Evolutionary conservation across 2,113 vertebrate genomes (phyloP).

Genomic region (Terrapene triunguis): DNA sequence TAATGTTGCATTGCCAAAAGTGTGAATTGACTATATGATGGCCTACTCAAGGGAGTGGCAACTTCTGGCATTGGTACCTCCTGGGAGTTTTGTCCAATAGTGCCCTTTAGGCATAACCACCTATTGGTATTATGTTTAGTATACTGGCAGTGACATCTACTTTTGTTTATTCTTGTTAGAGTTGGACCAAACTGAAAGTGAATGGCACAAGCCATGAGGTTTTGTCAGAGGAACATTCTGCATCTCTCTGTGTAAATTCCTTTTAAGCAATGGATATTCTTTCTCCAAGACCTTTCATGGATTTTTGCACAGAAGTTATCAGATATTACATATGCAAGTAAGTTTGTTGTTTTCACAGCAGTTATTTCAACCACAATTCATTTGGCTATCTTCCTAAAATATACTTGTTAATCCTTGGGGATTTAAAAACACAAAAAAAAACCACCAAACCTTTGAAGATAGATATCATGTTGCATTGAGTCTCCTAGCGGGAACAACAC

Average conservation of each 20-base stretch:
- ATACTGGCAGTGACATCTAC: not conserved
- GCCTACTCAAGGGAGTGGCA: not conserved
- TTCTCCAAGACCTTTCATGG: constrained; percentile 24
- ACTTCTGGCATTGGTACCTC: not conserved
- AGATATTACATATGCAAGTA: not conserved
- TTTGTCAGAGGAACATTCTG: not conserved
- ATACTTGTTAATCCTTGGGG: constrained; percentile 29
- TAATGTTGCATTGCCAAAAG: not conserved
- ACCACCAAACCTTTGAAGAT: constrained; percentile 32
- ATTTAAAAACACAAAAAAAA: constrained; percentile 20
- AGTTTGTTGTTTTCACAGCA: not conserved
- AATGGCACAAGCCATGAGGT: not conserved
- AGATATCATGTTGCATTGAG: constrained; percentile 44
- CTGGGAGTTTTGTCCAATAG: not conserved
- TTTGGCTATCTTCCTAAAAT: constrained; percentile 20
- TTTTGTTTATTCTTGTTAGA: not conserved
- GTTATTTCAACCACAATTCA: constrained; percentile 31
- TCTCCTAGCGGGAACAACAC: not conserved
- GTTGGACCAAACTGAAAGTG: not conserved
- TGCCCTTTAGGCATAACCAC: rapidly evolving
- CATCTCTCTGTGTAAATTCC: not conserved
- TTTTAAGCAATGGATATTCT: not conserved
- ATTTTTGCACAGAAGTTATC: constrained; percentile 9
- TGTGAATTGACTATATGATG: not conserved
- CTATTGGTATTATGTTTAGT: not conserved